Conservation (phyloP, 2,113 vertebrate genomes). For the Neofelis nebulosa region DNA sequence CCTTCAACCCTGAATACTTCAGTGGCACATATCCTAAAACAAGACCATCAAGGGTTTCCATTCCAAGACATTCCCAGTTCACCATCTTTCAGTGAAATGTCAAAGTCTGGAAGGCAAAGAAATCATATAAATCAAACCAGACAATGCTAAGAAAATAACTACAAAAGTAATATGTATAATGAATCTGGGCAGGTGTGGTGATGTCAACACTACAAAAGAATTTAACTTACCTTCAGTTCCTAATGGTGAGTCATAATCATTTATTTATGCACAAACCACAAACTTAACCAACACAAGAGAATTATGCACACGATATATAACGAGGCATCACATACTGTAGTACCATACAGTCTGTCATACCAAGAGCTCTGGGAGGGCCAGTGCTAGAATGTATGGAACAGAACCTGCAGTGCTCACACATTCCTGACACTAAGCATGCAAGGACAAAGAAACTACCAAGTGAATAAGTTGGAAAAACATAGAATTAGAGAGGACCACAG, state of each 20-base stretch:
- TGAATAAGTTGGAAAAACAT: background rate
- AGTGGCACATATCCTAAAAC: background rate
- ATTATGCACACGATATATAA: no score
- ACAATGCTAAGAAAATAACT: background rate
- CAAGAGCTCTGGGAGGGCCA: background rate
- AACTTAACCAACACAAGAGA: background rate
- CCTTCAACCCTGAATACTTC: background rate
- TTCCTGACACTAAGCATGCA: background rate
- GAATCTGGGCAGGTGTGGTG: background rate
- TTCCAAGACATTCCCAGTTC: background rate
- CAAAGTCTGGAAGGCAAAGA: background rate
- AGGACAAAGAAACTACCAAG: background rate
- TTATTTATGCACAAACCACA: background rate
- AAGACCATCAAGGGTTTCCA: background rate
- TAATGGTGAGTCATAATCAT: background rate
- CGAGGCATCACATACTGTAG: background rate
- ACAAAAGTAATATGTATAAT: background rate
- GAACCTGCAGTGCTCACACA: background rate
- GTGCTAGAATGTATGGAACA: background rate
- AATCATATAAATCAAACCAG: background rate
- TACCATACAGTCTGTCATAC: background rate
- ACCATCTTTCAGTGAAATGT: background rate
- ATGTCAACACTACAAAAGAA: background rate
- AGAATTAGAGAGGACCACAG: background rate
- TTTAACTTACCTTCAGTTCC: background rate